Evolutionary conservation across 2,113 vertebrate genomes (phyloP).

Genomic region (Aplodontia rufa): DNA sequence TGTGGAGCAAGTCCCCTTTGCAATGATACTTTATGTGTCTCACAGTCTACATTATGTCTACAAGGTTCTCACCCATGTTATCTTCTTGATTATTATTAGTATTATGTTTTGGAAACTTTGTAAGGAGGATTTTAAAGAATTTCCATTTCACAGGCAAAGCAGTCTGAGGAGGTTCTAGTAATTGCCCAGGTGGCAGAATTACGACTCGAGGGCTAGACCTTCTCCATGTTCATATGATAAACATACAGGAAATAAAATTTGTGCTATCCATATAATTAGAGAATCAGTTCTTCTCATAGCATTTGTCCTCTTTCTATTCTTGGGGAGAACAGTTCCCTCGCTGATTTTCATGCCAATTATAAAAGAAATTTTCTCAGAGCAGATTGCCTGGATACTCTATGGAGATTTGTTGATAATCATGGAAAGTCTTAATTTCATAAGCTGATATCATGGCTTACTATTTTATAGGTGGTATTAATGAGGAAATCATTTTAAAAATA

Average conservation of each 20-base stretch:
- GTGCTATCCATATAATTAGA: background rate
- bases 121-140: background rate
- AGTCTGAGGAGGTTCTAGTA: background rate
- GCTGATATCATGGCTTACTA: background rate
- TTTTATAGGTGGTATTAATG: conserved; percentile 38
- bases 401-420: conserved; percentile 30
- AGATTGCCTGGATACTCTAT: background rate
- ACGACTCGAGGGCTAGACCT: background rate
- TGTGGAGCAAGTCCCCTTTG: background rate
- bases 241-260: background rate
- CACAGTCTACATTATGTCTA: background rate
- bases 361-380: background rate
- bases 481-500: conserved; percentile 53
- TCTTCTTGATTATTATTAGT: background rate
- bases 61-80: background rate
- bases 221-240: background rate
- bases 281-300: background rate
- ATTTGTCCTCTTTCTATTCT: background rate
- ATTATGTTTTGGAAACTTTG: background rate
- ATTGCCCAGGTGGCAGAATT: background rate
- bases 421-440: conserved; percentile 38
- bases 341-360: background rate
- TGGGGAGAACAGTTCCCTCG: background rate
- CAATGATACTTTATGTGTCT: background rate
- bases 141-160: background rate